A percentile compares a stretch with the other conserved stretches of the same genome.
These are phyloP conservation scores for Caradrina clavipalpis DNA, from an alignment of 2,888 invertebrate genomes.

Conservation along the genomic window DNA sequence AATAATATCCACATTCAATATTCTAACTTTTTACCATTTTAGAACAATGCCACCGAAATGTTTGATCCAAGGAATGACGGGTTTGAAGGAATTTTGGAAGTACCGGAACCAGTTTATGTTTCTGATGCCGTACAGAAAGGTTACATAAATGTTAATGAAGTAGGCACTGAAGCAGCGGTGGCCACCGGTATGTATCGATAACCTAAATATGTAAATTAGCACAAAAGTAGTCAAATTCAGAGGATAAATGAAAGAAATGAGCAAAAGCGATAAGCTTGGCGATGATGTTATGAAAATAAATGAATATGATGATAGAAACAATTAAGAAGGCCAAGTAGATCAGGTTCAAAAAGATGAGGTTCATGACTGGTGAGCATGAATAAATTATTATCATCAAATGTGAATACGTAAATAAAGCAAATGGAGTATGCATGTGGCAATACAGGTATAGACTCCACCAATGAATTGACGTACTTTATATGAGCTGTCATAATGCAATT, in stretches of 20 bases:
- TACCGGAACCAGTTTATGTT: slow-evolving; percentile 61
- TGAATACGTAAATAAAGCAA: background rate
- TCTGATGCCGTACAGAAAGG: slow-evolving; percentile 74
- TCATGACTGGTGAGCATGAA: background rate
- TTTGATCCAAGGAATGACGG: slow-evolving; percentile 63
- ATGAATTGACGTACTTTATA: too few species aligned
- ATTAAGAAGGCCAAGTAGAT: too few species aligned
- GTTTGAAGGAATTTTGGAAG: slow-evolving; percentile 69
- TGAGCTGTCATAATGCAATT: too few species aligned
- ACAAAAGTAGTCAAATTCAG: background rate
- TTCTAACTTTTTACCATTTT: slow-evolving; percentile 13
- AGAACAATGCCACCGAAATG: slow-evolving; percentile 66
- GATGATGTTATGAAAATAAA: too few species aligned
- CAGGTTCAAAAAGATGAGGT: background rate
- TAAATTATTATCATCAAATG: background rate
- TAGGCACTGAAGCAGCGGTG: slow-evolving; percentile 79
- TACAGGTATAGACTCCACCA: too few species aligned
- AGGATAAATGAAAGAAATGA: background rate
- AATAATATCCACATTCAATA: too few species aligned
- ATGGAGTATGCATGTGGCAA: too few species aligned
- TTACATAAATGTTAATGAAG: slow-evolving; percentile 71
- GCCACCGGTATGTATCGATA: slow-evolving; percentile 73
- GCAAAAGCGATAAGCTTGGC: background rate
- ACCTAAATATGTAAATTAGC: background rate
- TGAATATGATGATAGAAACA: too few species aligned